Base-by-base conservation (phyloP, 1,140 invertebrate genomes). In the Lepidurus apus region DNA sequence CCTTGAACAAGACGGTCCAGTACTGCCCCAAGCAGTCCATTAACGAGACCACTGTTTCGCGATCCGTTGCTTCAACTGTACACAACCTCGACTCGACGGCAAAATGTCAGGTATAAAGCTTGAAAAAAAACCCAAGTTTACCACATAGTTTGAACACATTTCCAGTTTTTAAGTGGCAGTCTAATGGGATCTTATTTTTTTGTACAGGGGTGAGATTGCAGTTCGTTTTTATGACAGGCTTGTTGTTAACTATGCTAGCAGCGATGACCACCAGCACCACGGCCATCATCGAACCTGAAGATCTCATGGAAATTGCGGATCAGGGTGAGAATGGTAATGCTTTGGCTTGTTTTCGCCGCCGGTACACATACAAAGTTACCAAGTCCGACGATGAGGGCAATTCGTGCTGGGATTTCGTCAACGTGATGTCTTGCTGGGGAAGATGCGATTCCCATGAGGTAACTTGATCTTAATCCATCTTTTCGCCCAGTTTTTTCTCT, bases 391-490 rank as follows among this genome's bases (percentile, higher is more conserved):
- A 86, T 0, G 86, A 88, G 43, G 90, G 91, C 0, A 86, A 88
- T 73, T 85, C 87, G 26, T 93, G 92, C 82, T 91, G 89, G 88
- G 93, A 92, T 81, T 86, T 88, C 34, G 87, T 94, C 5, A 90
- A 88, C 43, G 91, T 93, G 3, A 88, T 89, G 85, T 91, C 91
- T 0, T 95, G 93, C 83, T 93, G 92, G 91, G 93, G 93, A 77
- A 88, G 92, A 43, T 95, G 93, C 81, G 90, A 93, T 82, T 93
- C 93, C 0, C 92, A 91, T 82, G 93, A 95, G 89, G 90, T 88
- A 84, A 84, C 80, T 76, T 75, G 2, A 34, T 73, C 47, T 73
- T 6, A 53, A 26, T 24, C 10, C 8, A 3, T 34, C 4, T 34
- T 34, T 34, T 34, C 34, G 34, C 34, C 34, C 34, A 34, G 4